A percentile compares a stretch with the other conserved stretches of the same genome.
These are phyloP conservation scores for Emberiza fucata DNA, from an alignment of 2,113 vertebrate species.

Conservation along the genomic window DNA sequence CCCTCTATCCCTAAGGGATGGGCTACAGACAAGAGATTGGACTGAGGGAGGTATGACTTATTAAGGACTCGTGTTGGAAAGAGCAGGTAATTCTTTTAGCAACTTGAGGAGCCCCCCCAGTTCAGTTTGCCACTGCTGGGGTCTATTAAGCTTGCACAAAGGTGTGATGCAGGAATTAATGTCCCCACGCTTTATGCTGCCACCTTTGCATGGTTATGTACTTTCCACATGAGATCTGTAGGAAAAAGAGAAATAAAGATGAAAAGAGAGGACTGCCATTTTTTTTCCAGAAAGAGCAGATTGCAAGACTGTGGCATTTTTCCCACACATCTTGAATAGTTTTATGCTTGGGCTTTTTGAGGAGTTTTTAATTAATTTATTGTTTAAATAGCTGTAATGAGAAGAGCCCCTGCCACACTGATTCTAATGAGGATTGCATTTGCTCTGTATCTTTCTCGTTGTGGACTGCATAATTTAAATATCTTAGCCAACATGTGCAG, in stretches of 20 bases:
- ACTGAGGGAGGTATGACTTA: background rate
- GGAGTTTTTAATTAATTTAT: conserved; percentile 59
- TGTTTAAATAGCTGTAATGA: conserved; percentile 45
- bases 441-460: background rate
- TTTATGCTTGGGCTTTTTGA: conserved; percentile 6
- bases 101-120: background rate
- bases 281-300: conserved; percentile 32
- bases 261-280: conserved; percentile 9
- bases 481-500: conserved; percentile 33
- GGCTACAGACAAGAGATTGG: background rate
- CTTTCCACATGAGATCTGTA: background rate
- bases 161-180: background rate
- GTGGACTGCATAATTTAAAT: conserved; percentile 47
- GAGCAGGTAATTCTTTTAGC: background rate
- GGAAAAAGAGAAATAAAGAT: conserved; percentile 1
- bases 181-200: background rate
- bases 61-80: background rate
- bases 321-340: conserved; percentile 56
- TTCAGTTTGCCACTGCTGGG: background rate
- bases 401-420: conserved; percentile 2
- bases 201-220: background rate
- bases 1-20: background rate
- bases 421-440: conserved; percentile 46
- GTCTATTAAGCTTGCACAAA: background rate
- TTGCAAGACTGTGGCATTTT: conserved; percentile 52